phyloP scores from a whole-genome alignment of 2,113 vertebrate species.

The Xiphophorus maculatus region DNA sequence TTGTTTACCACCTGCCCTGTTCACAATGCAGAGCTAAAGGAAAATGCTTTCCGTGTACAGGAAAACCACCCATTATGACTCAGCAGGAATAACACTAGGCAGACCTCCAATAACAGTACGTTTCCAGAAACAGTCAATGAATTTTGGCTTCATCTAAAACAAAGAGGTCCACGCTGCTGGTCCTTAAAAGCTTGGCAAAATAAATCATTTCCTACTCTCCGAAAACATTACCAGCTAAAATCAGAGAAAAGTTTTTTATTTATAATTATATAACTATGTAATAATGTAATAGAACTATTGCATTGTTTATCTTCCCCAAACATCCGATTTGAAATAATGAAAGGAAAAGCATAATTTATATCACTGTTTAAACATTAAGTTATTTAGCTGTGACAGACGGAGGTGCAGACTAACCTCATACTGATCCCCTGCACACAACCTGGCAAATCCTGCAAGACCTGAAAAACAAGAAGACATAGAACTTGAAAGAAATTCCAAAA shows the following conservation, averaged over 20 bases:
- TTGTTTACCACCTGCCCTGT: neutral
- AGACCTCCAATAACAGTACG: neutral
- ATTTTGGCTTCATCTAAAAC: neutral
- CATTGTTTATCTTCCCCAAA: too few species aligned
- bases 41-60: neutral
- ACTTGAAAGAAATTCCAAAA: neutral
- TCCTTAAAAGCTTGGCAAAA: too few species aligned
- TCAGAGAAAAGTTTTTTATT: neutral
- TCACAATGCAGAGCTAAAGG: neutral
- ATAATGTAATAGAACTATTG: too few species aligned
- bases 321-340: neutral
- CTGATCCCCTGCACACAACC: constrained; percentile 95
- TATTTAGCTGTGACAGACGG: neutral
- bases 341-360: neutral
- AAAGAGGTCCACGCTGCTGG: too few species aligned
- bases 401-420: constrained; percentile 87
- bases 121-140: neutral
- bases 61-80: neutral
- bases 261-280: too few species aligned
- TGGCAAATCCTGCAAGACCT: constrained; percentile 96
- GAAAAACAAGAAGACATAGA: constrained; percentile 38
- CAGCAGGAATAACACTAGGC: neutral
- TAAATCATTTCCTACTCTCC: neutral
- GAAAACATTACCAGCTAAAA: neutral
- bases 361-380: neutral